Conservation (phyloP, 2,797 vertebrate species). For the Helicolenus hilgendorfi region DNA sequence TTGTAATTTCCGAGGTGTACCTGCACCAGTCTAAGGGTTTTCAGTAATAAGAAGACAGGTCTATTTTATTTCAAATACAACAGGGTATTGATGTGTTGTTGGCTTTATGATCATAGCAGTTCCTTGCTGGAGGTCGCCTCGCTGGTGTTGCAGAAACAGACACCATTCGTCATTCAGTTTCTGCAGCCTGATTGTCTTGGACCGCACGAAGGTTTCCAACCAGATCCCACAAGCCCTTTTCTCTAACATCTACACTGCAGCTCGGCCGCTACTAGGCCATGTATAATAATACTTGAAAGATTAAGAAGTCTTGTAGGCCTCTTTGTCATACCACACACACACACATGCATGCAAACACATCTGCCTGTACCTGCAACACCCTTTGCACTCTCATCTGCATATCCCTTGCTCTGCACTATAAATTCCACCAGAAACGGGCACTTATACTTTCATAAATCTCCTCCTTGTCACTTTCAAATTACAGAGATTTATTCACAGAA, state of each 20-base stretch:
- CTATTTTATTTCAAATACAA: background rate
- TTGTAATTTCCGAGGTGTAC: background rate
- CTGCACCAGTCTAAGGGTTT: background rate
- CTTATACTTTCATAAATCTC: constrained; percentile 92
- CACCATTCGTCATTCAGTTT: constrained; percentile 21
- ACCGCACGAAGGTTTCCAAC: background rate
- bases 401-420: constrained; percentile 89
- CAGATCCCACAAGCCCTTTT: constrained; percentile 20
- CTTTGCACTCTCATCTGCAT: constrained; percentile 88
- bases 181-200: constrained; percentile 13
- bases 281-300: constrained; percentile 74
- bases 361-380: constrained; percentile 79
- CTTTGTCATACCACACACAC: constrained; percentile 81
- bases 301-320: constrained; percentile 87
- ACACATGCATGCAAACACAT: constrained; percentile 78
- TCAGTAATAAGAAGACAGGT: background rate
- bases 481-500: constrained; percentile 95
- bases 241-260: constrained; percentile 31
- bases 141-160: background rate
- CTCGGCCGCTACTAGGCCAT: constrained; percentile 33
- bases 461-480: constrained; percentile 94
- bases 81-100: background rate
- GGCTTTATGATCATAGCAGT: background rate
- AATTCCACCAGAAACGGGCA: constrained; percentile 88
- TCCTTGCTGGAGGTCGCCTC: background rate